Evolutionary conservation across 2,888 invertebrate genomes (phyloP), one percentile per base, ranked within the genome.

Genomic region (Aporophyla lueneburgensis): DNA sequence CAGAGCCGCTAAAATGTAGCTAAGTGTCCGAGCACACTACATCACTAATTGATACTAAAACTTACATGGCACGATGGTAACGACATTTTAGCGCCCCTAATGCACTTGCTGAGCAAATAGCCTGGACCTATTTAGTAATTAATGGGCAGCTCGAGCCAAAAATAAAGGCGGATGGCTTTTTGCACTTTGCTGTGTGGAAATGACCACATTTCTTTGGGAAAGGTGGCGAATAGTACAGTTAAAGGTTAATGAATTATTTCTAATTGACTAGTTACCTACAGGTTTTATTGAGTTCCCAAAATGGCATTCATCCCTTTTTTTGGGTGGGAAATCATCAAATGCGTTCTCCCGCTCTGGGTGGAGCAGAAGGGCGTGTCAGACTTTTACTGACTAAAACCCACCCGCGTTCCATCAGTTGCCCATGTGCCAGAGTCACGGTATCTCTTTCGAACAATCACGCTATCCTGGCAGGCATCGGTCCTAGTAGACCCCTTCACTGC

Each of bases 41-140:
- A 63, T 76, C 75, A 77, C 84, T 80, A 87, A 88, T 81, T 84
- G 86, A 77, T 80, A 77, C 78, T 78, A 76, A 87, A 87, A 84
- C 75, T 78, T 82, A 83, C 77, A 78, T 71, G 78, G 68, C 63
- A 65, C 76, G 66, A 51, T 72, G 56, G 74, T 72, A 78, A 84
- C 70, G 82, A 78, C 81, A 80, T 78, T 83, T 81, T 82, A 77
- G 78, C 53, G 67, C 59, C 74, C 58, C 71, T 85, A 86, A 87
- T 85, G 87, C 78, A 85, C 85, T 85, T 66, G 58, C 76, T 74
- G 72, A 71, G 71, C 75, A 81, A 83, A 86, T 83, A 76, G 71
- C 53, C 16, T 40, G 43, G 76, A 81, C 71, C 71, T 81, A 76
- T 81, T 86, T 69, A 84, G 78, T 86, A 80, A 86, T 86, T 86